Evolutionary conservation across 2,888 invertebrate genomes (phyloP).

Genomic region (Caenorhabditis afra): DNA sequence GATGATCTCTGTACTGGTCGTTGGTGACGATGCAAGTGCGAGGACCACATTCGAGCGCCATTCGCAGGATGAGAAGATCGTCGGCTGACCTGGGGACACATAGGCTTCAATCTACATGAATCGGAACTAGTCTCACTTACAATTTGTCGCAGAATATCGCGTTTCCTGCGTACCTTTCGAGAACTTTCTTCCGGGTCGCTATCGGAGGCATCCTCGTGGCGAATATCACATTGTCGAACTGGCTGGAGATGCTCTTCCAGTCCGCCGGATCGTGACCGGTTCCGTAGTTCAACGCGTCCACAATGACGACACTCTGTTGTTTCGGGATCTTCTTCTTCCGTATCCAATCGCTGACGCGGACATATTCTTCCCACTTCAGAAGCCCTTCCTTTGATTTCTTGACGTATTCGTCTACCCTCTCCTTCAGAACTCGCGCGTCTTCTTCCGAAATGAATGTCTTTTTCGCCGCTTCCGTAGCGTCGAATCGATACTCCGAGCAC

Average conservation of each 20-base stretch:
- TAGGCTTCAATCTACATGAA: no score
- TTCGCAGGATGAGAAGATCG: constrained; percentile 57
- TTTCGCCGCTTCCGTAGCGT: neutral
- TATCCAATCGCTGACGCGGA: constrained; percentile 13
- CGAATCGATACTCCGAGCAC: neutral
- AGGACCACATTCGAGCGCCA: constrained; percentile 61
- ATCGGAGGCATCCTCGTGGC: constrained; percentile 26
- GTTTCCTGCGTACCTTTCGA: constrained; percentile 35
- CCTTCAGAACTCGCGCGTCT: constrained; percentile 21
- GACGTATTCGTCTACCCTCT: constrained; percentile 30
- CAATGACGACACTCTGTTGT: constrained; percentile 26
- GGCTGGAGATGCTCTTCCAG: constrained; percentile 22
- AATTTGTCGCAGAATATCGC: constrained; percentile 47
- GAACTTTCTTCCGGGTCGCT: constrained; percentile 2
- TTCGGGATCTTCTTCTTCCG: constrained; percentile 11
- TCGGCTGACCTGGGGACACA: constrained; percentile 62
- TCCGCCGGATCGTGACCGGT: constrained; percentile 20
- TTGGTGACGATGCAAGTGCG: constrained; percentile 53
- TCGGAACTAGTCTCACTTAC: constrained; percentile 28
- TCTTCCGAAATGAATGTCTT: neutral
- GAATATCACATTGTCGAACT: constrained; percentile 34
- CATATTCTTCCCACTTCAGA: constrained; percentile 30
- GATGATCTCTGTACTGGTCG: constrained; percentile 61
- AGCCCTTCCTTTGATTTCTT: constrained; percentile 33
- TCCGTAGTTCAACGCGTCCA: constrained; percentile 56